These are phyloP conservation scores for Zootoca vivipara DNA, from an alignment of 2,113 vertebrate species.

Conservation along the genomic window DNA sequence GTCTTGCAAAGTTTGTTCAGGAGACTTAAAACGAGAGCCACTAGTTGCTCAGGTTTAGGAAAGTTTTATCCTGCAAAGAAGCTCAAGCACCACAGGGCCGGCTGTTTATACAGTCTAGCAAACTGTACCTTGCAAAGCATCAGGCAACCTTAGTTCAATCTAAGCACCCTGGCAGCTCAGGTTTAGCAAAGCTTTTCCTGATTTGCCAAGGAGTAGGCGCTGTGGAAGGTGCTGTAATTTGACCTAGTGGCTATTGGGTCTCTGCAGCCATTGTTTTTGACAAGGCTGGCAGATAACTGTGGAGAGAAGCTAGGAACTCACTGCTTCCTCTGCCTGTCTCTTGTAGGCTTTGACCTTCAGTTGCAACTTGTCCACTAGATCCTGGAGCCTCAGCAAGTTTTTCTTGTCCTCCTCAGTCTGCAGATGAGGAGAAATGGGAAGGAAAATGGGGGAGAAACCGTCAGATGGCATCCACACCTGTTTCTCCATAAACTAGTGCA, in stretches of 20 bases:
- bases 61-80: not conserved
- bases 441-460: not conserved
- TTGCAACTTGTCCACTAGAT: constrained; percentile 88
- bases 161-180: not conserved
- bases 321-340: constrained; percentile 85
- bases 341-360: constrained; percentile 91
- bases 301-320: constrained; percentile 58
- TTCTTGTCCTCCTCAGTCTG: constrained; percentile 88
- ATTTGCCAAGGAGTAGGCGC: no score
- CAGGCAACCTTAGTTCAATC: not conserved
- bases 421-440: not conserved
- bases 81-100: no score
- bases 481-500: not conserved
- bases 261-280: not conserved
- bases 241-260: no score
- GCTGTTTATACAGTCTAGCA: not conserved
- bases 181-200: not conserved
- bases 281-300: not conserved
- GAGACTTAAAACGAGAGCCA: not conserved
- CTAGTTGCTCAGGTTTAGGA: not conserved
- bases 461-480: no score
- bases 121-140: not conserved
- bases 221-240: not conserved
- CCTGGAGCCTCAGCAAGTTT: constrained; percentile 84
- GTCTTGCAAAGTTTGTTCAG: not conserved